A percentile compares a stretch with the other conserved stretches of the same genome.
phyloP scores from a whole-genome alignment of 2,113 vertebrate species.

The Menura novaehollandiae region DNA sequence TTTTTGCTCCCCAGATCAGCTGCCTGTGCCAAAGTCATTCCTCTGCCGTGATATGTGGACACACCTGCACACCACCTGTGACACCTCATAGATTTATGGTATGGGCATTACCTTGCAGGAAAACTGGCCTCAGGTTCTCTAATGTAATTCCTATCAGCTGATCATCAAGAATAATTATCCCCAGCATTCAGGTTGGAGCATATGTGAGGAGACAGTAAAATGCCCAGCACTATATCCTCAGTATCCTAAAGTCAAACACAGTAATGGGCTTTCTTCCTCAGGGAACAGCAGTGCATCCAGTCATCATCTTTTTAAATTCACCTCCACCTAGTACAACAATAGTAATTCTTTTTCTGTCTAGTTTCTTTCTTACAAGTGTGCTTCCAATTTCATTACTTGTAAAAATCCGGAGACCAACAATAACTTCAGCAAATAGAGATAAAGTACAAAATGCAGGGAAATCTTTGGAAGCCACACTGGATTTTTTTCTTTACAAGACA shows the following conservation, averaged over 20 bases:
- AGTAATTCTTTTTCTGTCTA: neutral
- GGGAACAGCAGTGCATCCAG: neutral
- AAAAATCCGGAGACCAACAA: neutral
- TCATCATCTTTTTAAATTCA: neutral
- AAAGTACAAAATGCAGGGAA: constrained; percentile 2
- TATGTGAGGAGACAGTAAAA: neutral
- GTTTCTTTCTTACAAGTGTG: neutral
- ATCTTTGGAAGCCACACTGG: neutral
- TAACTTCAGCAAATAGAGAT: constrained; percentile 12
- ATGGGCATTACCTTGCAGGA: neutral
- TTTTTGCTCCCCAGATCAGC: neutral
- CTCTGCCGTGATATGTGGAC: neutral
- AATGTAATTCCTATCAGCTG: neutral
- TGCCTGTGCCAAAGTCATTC: neutral
- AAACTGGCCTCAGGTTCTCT: neutral
- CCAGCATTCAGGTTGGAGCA: neutral
- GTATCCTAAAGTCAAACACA: neutral
- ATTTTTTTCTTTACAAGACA: neutral
- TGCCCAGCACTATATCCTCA: neutral
- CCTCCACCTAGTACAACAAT: neutral
- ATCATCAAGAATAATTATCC: neutral
- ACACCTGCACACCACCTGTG: neutral
- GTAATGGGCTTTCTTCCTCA: neutral
- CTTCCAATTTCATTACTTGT: neutral
- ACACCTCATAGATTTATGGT: neutral